Conservation (phyloP, 2,888 invertebrate species). For the Habroteleia sp. region DNA sequence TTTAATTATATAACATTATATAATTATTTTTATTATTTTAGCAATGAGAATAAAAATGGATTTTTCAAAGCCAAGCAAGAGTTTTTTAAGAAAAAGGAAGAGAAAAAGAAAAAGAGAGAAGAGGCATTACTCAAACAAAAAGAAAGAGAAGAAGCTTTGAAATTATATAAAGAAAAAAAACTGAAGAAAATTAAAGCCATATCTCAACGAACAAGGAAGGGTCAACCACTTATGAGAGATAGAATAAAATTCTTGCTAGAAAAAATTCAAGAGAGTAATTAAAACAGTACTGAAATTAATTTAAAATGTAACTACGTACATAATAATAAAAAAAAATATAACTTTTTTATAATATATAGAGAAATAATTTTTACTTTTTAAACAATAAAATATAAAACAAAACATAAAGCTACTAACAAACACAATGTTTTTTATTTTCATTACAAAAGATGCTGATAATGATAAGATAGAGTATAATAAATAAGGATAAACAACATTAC, state of each 20-base stretch:
- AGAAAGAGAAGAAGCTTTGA: constrained; percentile 85
- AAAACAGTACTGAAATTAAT: no score
- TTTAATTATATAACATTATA: no score
- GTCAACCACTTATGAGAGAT: constrained; percentile 93
- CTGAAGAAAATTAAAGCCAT: constrained; percentile 87
- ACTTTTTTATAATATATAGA: no score
- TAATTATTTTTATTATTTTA: constrained; percentile 50
- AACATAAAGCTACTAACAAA: no score
- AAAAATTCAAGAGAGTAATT: constrained; percentile 84
- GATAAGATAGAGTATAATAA: no score
- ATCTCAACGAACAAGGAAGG: constrained; percentile 89
- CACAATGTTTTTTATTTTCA: no score
- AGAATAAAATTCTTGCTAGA: constrained; percentile 89
- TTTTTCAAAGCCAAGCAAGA: constrained; percentile 83
- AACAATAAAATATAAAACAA: no score
- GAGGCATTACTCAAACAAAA: constrained; percentile 82
- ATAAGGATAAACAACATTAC: no score
- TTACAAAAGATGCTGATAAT: no score
- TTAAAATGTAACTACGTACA: no score
- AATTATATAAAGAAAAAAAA: constrained; percentile 87
- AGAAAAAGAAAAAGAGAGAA: constrained; percentile 82
- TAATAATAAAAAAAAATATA: no score
- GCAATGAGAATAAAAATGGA: constrained; percentile 74
- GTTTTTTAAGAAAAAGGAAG: constrained; percentile 83
- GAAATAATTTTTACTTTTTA: no score